These are phyloP conservation scores for Venusia cambrica DNA, from an alignment of 2,888 invertebrate genomes.

Conservation along the genomic window DNA sequence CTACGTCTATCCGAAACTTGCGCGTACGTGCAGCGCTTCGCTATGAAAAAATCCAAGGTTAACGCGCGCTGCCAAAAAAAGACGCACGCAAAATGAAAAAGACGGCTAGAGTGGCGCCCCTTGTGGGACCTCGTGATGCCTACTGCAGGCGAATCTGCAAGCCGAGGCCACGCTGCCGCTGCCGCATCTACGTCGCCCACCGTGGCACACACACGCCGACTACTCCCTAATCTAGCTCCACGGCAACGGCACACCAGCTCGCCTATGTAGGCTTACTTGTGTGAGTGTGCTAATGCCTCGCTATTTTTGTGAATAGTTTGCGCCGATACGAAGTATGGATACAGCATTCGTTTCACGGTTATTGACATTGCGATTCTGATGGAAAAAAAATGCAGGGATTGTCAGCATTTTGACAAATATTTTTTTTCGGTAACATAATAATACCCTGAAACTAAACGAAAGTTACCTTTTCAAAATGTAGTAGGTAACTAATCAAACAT, in stretches of 20 bases:
- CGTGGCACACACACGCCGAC: conserved; percentile 6
- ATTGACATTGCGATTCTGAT: conserved; percentile 35
- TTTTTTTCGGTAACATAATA: no score
- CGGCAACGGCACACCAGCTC: conserved; percentile 15
- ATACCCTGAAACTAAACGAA: no score
- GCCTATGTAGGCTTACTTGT: conserved; percentile 17
- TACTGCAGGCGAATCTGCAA: conserved; percentile 61
- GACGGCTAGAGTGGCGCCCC: conserved; percentile 74
- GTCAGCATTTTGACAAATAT: no score
- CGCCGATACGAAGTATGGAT: conserved; percentile 12
- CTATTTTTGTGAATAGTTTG: conserved; percentile 13
- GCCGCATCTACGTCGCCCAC: conserved; percentile 27
- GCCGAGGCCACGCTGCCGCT: conserved; percentile 43
- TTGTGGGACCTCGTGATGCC: conserved; percentile 59
- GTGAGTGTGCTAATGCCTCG: conserved; percentile 20
- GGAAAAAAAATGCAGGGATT: no score
- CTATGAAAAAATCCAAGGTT: conserved; percentile 80
- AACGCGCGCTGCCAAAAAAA: conserved; percentile 80
- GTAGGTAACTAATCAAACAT: no score
- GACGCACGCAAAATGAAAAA: conserved; percentile 79
- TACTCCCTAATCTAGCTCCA: conserved; percentile 10
- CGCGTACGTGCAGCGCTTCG: conserved; percentile 78
- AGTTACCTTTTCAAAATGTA: no score
- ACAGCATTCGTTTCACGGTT: conserved; percentile 31
- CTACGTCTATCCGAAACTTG: conserved; percentile 78